Conservation (phyloP, 2,113 vertebrate genomes). For the Aptenodytes forsteri region DNA sequence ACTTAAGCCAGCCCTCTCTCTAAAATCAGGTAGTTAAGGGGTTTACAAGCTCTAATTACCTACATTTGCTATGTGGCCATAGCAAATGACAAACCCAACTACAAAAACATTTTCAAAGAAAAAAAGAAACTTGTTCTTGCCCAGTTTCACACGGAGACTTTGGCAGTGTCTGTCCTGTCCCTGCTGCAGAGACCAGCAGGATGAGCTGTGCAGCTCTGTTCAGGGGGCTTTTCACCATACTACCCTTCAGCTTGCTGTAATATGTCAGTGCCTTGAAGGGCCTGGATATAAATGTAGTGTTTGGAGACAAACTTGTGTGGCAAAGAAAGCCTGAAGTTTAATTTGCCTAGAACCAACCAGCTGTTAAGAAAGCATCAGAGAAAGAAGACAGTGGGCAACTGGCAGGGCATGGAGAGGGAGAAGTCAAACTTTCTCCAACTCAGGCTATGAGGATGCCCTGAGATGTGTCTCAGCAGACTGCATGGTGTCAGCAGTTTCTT, state of each 20-base stretch:
- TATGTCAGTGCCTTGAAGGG: background rate
- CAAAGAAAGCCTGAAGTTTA: background rate
- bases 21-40: background rate
- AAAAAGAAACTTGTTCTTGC: background rate
- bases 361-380: background rate
- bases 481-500: no score
- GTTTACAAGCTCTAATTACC: background rate
- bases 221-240: background rate
- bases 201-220: background rate
- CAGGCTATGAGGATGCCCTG: background rate
- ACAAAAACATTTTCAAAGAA: background rate
- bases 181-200: background rate
- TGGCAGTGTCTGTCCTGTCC: background rate
- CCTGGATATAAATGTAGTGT: background rate
- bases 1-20: background rate
- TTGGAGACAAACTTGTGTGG: background rate
- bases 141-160: fast-evolving
- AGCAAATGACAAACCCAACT: background rate
- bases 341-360: background rate
- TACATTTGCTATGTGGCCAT: background rate
- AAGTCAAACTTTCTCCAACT: background rate
- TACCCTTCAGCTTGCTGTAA: background rate
- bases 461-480: background rate
- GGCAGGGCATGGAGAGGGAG: background rate
- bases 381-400: background rate